These are phyloP conservation scores for Eupithecia subfuscata DNA, from an alignment of 2,888 invertebrate species.

Conservation along the genomic window DNA sequence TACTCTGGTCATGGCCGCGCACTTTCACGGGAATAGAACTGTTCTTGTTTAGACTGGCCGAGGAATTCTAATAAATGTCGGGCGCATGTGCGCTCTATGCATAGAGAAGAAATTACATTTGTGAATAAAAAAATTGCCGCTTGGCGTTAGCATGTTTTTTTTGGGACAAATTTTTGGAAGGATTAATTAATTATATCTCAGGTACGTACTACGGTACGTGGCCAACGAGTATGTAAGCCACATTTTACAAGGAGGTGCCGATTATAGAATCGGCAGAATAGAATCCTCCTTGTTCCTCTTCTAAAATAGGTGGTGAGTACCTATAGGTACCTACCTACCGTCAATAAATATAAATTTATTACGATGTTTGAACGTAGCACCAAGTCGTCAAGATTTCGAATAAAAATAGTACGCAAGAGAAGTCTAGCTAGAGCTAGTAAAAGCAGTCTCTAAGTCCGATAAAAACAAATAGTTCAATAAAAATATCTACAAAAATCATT, in stretches of 20 bases:
- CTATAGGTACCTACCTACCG: no score
- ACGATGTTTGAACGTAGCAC: not conserved
- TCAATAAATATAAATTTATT: not conserved
- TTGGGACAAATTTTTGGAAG: not conserved
- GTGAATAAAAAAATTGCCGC: not conserved
- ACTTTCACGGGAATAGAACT: conserved; percentile 76
- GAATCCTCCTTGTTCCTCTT: not conserved
- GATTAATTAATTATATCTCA: not conserved
- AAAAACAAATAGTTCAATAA: no score
- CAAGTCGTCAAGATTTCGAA: not conserved
- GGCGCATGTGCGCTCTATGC: not conserved
- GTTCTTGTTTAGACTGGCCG: conserved; percentile 68
- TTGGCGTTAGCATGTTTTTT: not conserved
- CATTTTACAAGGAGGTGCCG: no score
- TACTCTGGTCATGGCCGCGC: conserved; percentile 79
- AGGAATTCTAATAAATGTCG: conserved; percentile 66
- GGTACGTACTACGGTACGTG: not conserved
- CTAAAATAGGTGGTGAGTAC: not conserved
- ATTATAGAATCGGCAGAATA: not conserved
- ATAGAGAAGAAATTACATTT: not conserved
- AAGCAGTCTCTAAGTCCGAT: no score
- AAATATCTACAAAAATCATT: no score
- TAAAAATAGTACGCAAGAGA: not conserved
- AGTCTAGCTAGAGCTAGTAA: not conserved
- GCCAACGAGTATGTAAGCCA: no score